phyloP scores from a whole-genome alignment of 2,888 invertebrate genomes.

The Gnatocerus cornutus region DNA sequence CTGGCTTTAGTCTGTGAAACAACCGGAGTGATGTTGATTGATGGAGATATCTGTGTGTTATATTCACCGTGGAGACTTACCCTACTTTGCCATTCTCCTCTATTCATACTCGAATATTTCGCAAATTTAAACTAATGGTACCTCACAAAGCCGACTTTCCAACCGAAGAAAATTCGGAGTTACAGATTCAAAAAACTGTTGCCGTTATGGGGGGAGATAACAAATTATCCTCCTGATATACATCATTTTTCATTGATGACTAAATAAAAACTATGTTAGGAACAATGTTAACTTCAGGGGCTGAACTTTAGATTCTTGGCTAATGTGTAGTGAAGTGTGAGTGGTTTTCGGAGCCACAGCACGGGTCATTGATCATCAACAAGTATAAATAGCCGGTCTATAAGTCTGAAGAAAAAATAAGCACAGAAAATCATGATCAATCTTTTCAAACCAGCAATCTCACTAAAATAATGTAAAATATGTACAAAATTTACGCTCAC shows the following conservation, averaged over 20 bases:
- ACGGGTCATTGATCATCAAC: slow-evolving; percentile 4
- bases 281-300: neutral
- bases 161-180: slow-evolving; percentile 26
- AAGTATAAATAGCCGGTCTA: slow-evolving; percentile 5
- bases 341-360: neutral
- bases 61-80: slow-evolving; percentile 50
- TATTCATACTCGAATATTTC: slow-evolving; percentile 49
- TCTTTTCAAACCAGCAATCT: neutral
- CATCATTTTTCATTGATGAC: slow-evolving; percentile 28
- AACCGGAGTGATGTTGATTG: slow-evolving; percentile 52
- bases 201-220: slow-evolving; percentile 33
- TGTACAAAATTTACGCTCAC: no score
- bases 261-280: neutral
- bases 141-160: slow-evolving; percentile 41
- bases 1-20: slow-evolving; percentile 35
- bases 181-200: slow-evolving; percentile 30
- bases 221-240: slow-evolving; percentile 24
- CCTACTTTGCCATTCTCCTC: slow-evolving; percentile 43
- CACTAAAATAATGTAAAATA: no score
- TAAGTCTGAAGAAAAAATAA: slow-evolving; percentile 1
- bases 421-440: neutral
- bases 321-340: slow-evolving; percentile 1
- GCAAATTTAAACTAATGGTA: slow-evolving; percentile 51
- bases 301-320: slow-evolving; percentile 3
- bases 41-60: slow-evolving; percentile 52